Base-by-base conservation (phyloP, 2,797 vertebrate genomes). In the Benthosema pterotum region DNA sequence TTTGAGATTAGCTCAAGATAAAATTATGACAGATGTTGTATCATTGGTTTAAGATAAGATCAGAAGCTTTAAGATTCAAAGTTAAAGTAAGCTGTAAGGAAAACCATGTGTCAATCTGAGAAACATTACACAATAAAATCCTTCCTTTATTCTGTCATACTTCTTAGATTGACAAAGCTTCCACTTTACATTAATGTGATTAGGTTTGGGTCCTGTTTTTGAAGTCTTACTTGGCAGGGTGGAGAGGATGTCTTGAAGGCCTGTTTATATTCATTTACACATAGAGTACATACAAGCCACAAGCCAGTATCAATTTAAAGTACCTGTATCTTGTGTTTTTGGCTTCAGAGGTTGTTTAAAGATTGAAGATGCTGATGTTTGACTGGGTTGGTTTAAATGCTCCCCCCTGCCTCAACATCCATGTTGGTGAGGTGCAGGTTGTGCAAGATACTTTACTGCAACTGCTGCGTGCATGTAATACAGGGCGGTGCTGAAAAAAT, bases 301-400 rank as follows among this genome's bases (percentile, higher is more conserved):
- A n/a, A n/a, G n/a, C 12, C 57, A 16, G 25, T 72, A 58, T 64
- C 2, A 11, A 56, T 79, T 79, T 82, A 68, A 57, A 57, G 50
- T 58, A 38, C 7, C 11, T 14, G 57, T 63, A n/a, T 55, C 54
- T 32, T 38, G 11, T 8, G 43, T 75, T 57, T 61, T 19, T 74
- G 62, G 11, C 66, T 25, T 74, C 57, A 69, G 46, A 48, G 19
- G 48, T 65, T 58, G 67, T 69, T 73, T 78, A 80, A 78, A 80
- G 75, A 79, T 85, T 75, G 78, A 75, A 74, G 78, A 69, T 83
- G 85, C 88, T 87, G 86, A 87, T 87, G 78, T 78, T 58, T 83
- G 81, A 84, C 79, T 32, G 28, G 28, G 28, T 32, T 4, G 28
- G 28, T 32, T 32, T 7, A 32, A 7, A 25, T 57, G 61, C 77